Evolutionary conservation across 1,140 invertebrate species (phyloP), one percentile per base, ranked within the genome.

Genomic region (Caenorhabditis latens): DNA sequence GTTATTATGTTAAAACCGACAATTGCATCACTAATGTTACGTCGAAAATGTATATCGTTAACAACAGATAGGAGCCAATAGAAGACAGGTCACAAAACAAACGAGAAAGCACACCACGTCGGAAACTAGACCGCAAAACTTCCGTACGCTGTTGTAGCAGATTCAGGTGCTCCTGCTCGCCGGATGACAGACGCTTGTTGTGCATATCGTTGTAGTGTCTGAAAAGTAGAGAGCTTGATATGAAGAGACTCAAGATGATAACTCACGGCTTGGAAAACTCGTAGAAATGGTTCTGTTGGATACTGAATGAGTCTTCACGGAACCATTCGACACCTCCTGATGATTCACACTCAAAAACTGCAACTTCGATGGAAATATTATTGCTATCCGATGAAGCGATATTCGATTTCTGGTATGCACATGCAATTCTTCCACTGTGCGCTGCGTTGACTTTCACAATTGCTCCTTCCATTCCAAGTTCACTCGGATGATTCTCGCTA

Each of bases 271-370:
- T 75, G 24, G 65, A 40, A 50, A 57, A 67, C 53, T 75, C 24
- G 50, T 40, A 75, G 65, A 86, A 79, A 65, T 86, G 57, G 14
- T 79, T 71, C 8, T 86, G 55, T 63, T 71, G 55, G 24, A 94
- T 89, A 65, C 93, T 91, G 82, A 94, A 93, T 0, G 91, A 97
- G 91, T 99, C 98, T 93, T 99, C 98, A n/a, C 98, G 93, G n/a
- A 97, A 95, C 98, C 98, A 99, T 92, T 99, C 97, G n/a, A 95
- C 95, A 14, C 93, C 98, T 85, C 98, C 98, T 43, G 97, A 98
- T 88, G 97, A 98, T 94, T 99, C 98, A 93, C 98, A 99, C 93
- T 99, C 98, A 93, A 98, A 99, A 88, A 99, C 98, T n/a, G 96
- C 96, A 4, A 99, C 96, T 91, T 93, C 96, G 0, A 98, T 94